Evolutionary conservation across 2,113 vertebrate species (phyloP), one percentile per base, ranked within the genome.

Genomic region (Spheniscus mendiculus): DNA sequence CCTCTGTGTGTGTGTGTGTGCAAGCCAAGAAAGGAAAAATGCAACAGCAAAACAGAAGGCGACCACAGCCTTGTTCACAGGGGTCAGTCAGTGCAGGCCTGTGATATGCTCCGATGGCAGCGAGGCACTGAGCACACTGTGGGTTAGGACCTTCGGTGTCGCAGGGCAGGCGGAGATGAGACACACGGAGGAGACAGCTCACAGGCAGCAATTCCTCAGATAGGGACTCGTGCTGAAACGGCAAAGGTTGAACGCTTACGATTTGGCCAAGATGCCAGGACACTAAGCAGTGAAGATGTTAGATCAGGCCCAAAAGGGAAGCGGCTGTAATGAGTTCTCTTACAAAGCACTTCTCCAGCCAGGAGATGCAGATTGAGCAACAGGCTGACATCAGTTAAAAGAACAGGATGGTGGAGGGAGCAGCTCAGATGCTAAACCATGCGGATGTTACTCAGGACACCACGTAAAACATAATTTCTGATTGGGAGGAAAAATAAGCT

Each of bases 351-450:
- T 73, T 87, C 59, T 94, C 10, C 36, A 66, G 93, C 95, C 93
- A 97, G 87, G 90, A 93, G 93, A 49, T 76, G 47, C 49, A 29
- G 65, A 27, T 94, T 97, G 96, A 97, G 96, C 93, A 97, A 96
- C 6, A 42, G 69, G 87, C 91, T 96, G 96, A 93, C 78, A 76
- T 83, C 95, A 97, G 94, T 91, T 91, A 36, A 82, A 91, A 77
- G 6, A 89, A 55, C 62, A 78, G 81, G 76, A 69, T 6, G 63
- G 40, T 16, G 56, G 69, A 79, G 40, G 94, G 87, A 79, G 72
- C 4, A 36, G 83, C 34, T 74, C 29, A 34, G 47, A 78, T 50
- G 63, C 34, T 62, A 62, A 95, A 91, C 61, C 93, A 93, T 8
- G 18, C 19, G 62, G 73, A 7, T 21, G 7, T 56, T 61, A 32